Conservation (phyloP, 2,797 vertebrate genomes). For the Ptychadena robeensis region DNA sequence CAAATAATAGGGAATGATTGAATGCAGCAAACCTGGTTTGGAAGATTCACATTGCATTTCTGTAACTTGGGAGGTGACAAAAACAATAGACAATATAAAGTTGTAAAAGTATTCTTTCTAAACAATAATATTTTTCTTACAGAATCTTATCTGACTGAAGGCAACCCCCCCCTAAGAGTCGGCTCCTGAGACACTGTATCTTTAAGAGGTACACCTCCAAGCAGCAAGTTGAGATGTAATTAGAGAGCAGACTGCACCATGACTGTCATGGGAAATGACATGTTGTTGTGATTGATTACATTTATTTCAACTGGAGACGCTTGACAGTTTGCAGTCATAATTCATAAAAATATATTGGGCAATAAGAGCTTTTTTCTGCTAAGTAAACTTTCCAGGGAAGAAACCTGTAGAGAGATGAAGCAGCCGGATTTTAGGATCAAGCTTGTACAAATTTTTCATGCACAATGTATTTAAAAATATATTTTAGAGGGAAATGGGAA, state of each 20-base stretch:
- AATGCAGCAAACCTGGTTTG: neutral
- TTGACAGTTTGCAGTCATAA: constrained; percentile 64
- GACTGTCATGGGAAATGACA: constrained; percentile 65
- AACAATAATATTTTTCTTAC: constrained; percentile 13
- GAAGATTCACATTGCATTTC: neutral
- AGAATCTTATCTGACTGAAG: neutral
- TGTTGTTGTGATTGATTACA: constrained; percentile 63
- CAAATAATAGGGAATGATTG: neutral
- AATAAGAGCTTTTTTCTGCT: constrained; percentile 64
- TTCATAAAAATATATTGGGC: constrained; percentile 65
- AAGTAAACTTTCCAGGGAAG: constrained; percentile 61
- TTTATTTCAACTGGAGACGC: constrained; percentile 67
- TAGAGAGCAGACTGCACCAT: constrained; percentile 66
- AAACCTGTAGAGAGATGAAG: constrained; percentile 39
- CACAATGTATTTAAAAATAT: constrained; percentile 30
- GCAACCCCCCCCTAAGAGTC: constrained; percentile 25
- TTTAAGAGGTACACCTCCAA: constrained; percentile 65
- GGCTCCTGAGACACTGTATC: constrained; percentile 65
- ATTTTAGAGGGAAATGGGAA: constrained; percentile 38
- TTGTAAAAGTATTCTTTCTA: neutral
- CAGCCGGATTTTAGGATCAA: constrained; percentile 14
- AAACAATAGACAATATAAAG: neutral
- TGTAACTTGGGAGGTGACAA: neutral
- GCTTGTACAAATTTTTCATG: constrained; percentile 35
- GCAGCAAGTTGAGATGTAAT: constrained; percentile 65